A percentile compares a stretch with the other conserved stretches of the same genome.
phyloP scores from a whole-genome alignment of 2,113 vertebrate species.

The Electrona antarctica region DNA sequence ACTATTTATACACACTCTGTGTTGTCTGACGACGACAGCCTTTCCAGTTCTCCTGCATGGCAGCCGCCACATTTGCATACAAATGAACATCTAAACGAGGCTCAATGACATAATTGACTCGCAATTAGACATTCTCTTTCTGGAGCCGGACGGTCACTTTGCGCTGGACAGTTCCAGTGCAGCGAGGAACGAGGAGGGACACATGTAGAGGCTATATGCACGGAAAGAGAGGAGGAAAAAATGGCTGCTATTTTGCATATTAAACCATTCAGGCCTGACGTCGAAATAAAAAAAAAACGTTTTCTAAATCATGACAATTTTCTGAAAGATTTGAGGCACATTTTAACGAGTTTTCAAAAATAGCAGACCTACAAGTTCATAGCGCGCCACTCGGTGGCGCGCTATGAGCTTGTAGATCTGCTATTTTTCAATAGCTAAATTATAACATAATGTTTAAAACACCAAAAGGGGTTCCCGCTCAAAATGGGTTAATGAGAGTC shows the following conservation, averaged over 20 bases:
- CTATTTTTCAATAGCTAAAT: no score
- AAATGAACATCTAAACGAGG: constrained; percentile 85
- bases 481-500: constrained; percentile 87
- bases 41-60: constrained; percentile 41
- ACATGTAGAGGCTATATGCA: constrained; percentile 1
- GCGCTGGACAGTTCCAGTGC: constrained; percentile 72
- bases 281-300: no score
- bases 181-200: constrained; percentile 60
- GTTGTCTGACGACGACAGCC: constrained; percentile 64
- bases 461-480: no score
- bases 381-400: no score
- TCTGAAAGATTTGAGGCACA: no score
- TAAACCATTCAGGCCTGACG: no score
- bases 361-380: no score
- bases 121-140: constrained; percentile 83
- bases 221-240: constrained; percentile 59
- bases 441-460: no score
- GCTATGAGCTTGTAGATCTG: no score
- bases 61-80: constrained; percentile 81
- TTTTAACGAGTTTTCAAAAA: no score
- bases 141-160: constrained; percentile 82
- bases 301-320: no score
- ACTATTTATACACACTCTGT: constrained; percentile 72
- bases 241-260: constrained; percentile 84
- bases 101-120: constrained; percentile 88